Base-by-base conservation (phyloP, 2,797 vertebrate genomes). In the Tauraco hartlaubi region DNA sequence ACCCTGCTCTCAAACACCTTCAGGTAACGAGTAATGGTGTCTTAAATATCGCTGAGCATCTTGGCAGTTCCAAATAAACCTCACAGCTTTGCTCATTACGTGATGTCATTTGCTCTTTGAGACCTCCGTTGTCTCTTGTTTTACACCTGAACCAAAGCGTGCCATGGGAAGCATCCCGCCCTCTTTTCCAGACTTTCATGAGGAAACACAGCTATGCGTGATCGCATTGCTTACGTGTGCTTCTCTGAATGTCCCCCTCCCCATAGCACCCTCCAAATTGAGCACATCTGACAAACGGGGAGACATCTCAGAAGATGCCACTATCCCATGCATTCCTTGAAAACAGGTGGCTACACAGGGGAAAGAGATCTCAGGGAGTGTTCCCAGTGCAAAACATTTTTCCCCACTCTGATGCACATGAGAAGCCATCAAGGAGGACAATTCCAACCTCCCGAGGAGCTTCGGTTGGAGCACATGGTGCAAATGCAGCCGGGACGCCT, bases 401-500 rank as follows among this genome's bases (percentile, higher is more conserved):
- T 3, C 54, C 31, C 9, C 9, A 4, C 37, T 31, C 0, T 1
- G 14, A 79, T 15, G 56, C 33, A 25, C 9, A 16, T 0, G 7
- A 79, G 63, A 69, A 37, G 7, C 25, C 52, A 26, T 7, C 12
- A 3, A 39, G 43, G 35, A 80, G 56, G 63, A 76, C 54, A 61
- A n/a, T 6, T 51, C 74, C 66, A 26, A 22, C 9, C 21, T 8
- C 74, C 4, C 5, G 66, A 61, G 44, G 67, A 82, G 52, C 23
- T 92, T 63, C 1, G 9, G 56, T 37, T 55, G 66, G 41, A 92
- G 75, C 33, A 33, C 28, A 9, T 3, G 9, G 66, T 6, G 9
- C 59, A 51, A 39, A 77, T 9, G 31, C 63, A 73, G 8, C 69
- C 11, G 12, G 29, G 48, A 84, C 69, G 55, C 31, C 55, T 3